These are phyloP conservation scores for Clunio marinus DNA, from an alignment of 2,888 invertebrate species.

Conservation along the genomic window DNA sequence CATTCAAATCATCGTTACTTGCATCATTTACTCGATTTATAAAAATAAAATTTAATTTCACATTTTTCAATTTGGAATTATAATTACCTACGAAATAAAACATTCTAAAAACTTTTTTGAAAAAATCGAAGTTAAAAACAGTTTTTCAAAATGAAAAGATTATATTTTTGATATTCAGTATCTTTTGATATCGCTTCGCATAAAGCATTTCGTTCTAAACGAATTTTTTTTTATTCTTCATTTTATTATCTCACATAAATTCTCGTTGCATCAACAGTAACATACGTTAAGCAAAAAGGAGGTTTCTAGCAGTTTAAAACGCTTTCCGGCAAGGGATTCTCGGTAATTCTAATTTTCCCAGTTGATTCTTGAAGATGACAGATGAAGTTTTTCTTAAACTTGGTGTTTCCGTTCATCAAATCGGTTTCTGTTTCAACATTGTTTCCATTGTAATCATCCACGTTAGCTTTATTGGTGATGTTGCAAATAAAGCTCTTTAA, in stretches of 20 bases:
- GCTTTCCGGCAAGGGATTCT: slow-evolving; percentile 49
- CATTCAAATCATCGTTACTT: no score
- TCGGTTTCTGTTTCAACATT: slow-evolving; percentile 25
- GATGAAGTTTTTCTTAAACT: neutral
- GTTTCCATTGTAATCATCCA: slow-evolving; percentile 36
- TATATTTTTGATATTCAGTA: neutral
- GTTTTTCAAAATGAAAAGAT: no score
- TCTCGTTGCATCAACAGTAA: no score
- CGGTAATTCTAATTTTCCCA: slow-evolving; percentile 47
- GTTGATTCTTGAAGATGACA: slow-evolving; percentile 2
- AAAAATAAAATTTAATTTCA: no score
- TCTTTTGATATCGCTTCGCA: neutral
- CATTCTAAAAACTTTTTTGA: no score
- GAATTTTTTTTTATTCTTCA: neutral
- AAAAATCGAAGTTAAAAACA: no score
- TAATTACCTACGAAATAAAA: no score
- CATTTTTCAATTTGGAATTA: no score
- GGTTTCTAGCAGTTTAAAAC: slow-evolving; percentile 10
- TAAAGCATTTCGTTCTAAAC: neutral
- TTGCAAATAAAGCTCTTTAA: slow-evolving; percentile 28
- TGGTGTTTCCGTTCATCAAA: slow-evolving; percentile 27
- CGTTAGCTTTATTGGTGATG: slow-evolving; percentile 15
- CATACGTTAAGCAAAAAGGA: no score
- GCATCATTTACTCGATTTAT: no score
- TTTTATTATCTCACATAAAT: no score